A percentile compares a stretch with the other conserved stretches of the same genome.
Evolutionary conservation across 2,113 vertebrate genomes (phyloP).

Genomic region (Tragelaphus imberbis): DNA sequence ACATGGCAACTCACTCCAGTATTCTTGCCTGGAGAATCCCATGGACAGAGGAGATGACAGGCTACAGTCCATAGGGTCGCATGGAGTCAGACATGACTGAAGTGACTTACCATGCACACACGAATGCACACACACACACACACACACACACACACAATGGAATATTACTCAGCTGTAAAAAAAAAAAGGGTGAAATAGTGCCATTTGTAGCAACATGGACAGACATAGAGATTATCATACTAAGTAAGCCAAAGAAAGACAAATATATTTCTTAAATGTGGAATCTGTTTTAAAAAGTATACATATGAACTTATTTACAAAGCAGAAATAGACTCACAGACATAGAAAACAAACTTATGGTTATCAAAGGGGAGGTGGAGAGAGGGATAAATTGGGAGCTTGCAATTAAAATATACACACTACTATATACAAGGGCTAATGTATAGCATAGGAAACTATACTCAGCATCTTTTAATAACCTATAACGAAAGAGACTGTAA

Average conservation of each 20-base stretch:
- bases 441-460: background rate
- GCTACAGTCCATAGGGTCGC: background rate
- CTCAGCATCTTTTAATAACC: background rate
- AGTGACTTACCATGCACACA: background rate
- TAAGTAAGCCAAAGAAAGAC: background rate
- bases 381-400: background rate
- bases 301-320: background rate
- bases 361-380: background rate
- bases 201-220: background rate
- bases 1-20: background rate
- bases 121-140: accelerated
- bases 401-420: background rate
- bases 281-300: background rate
- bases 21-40: background rate
- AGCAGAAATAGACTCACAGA: background rate
- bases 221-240: background rate
- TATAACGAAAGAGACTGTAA: background rate
- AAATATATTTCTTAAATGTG: background rate
- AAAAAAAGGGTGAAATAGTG: background rate
- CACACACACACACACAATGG: background rate
- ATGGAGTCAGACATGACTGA: background rate
- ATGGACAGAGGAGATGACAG: background rate
- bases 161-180: background rate
- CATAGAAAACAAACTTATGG: background rate
- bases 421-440: background rate